Evolutionary conservation across 1,140 invertebrate species (phyloP).

Genomic region (Asobara japonica): DNA sequence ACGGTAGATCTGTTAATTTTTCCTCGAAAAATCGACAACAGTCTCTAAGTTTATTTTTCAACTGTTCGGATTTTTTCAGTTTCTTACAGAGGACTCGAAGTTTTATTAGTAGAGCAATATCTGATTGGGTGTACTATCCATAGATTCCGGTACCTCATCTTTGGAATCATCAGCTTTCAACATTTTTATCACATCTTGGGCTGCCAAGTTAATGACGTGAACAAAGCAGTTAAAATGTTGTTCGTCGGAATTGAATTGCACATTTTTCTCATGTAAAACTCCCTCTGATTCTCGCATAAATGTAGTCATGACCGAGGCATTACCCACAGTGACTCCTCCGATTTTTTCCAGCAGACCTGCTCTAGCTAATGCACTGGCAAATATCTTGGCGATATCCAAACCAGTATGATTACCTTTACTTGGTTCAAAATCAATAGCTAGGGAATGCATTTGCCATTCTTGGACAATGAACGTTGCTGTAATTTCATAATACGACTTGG

Average conservation of each 20-base stretch:
- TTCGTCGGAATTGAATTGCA: too few relatives aligned
- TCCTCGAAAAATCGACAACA: conserved; percentile 10
- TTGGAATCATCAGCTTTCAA: conserved; percentile 8
- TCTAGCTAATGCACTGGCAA: conserved; percentile 14
- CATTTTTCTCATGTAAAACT: too few relatives aligned
- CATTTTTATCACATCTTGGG: too few relatives aligned
- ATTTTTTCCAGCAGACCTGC: conserved; percentile 31
- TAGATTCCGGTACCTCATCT: not conserved
- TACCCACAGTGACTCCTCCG: too few relatives aligned
- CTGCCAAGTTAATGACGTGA: too few relatives aligned
- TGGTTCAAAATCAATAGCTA: conserved; percentile 34
- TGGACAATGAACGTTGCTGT: conserved; percentile 31
- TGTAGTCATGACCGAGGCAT: too few relatives aligned
- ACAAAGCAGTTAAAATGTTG: too few relatives aligned
- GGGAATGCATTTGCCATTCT: conserved; percentile 25
- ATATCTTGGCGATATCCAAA: conserved; percentile 19
- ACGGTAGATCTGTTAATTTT: not conserved
- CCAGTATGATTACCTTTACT: conserved; percentile 28
- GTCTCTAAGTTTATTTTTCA: conserved; percentile 20
- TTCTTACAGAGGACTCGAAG: conserved; percentile 26
- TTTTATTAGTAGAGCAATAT: conserved; percentile 14
- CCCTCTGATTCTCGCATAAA: too few relatives aligned
- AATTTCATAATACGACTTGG: conserved; percentile 29
- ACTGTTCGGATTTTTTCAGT: conserved; percentile 28
- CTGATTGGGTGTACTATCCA: not conserved